Base-by-base conservation (phyloP, 2,888 invertebrate genomes). In the Podotricha telesiphe region DNA sequence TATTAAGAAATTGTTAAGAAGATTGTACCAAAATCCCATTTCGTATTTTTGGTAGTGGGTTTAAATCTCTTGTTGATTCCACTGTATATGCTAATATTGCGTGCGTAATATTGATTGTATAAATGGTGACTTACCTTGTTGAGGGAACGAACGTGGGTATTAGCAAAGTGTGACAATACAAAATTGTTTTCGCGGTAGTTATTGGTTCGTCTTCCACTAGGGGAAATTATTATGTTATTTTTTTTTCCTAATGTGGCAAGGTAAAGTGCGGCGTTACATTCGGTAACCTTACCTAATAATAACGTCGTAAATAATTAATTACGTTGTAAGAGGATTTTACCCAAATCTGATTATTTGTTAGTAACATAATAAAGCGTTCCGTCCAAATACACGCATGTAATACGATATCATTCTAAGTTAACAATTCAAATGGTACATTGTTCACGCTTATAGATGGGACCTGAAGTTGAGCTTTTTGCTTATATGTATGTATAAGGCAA, bases 361-460 rank as follows among this genome's bases (percentile, higher is more conserved):
- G 22, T 51, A 51, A 51, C 15, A 7, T 6, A 51, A 15, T 5
- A 22, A 42, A 42, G 1, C 47, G 17, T 51, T 51, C n/a, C 17
- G 0, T 34, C 17, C 37, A 37, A 17, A 55, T 53, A 51, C n/a
- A 34, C 53, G 28, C 53, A n/a, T n/a, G n/a, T n/a, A 53, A 53
- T 53, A 55, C n/a, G 17, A 55, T 17, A 55, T n/a, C 6, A 3
- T 55, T 55, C 34, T 19, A 37, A 17, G 55, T 13, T 17, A 55
- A 17, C 55, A n/a, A 11, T 17, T 55, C 55, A 19, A 10, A 55
- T 55, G 55, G 55, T 37, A 37, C 17, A 55, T 37, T 55, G 34
- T 34, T 37, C 34, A 34, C 55, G 37, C 34, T 55, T 37, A 17
- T 37, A 55, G 17, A 55, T 37, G 17, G 34, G 11, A 11, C n/a